A percentile compares a stretch with the other conserved stretches of the same genome.
phyloP scores from a whole-genome alignment of 2,113 vertebrate genomes.

The Argyrosomus japonicus region DNA sequence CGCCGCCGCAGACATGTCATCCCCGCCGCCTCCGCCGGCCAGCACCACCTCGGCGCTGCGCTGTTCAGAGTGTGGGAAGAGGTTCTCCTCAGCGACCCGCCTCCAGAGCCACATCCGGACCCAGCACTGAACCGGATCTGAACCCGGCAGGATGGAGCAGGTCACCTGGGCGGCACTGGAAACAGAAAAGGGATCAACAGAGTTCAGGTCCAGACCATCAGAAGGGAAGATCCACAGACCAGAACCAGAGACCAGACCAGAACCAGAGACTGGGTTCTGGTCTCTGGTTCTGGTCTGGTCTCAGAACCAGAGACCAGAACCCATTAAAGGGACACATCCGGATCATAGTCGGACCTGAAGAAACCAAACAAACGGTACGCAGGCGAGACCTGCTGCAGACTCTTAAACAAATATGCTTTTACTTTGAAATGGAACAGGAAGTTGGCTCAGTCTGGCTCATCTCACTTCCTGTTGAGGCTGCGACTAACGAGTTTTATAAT shows the following conservation, averaged over 20 bases:
- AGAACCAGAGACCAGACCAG: not conserved
- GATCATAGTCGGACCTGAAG: not conserved
- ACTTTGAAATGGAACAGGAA: constrained; percentile 10
- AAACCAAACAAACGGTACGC: not conserved
- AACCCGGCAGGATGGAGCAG: not conserved
- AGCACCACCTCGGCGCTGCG: not conserved
- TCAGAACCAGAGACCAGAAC: not conserved
- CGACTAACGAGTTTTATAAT: too few relatives aligned
- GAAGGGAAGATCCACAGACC: not conserved
- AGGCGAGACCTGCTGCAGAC: not conserved
- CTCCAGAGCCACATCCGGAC: constrained; percentile 76
- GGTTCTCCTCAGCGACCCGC: constrained; percentile 76
- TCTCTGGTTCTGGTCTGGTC: too few relatives aligned
- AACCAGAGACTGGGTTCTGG: not conserved
- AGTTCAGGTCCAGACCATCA: not conserved
- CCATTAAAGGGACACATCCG: not conserved
- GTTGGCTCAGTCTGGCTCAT: not conserved
- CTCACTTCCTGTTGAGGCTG: too few relatives aligned
- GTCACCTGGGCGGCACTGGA: not conserved
- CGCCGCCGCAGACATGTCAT: not conserved
- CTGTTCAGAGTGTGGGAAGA: constrained; percentile 79
- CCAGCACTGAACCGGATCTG: constrained; percentile 66
- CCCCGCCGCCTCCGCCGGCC: constrained; percentile 17
- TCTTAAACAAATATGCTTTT: not conserved
- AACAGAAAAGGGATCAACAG: not conserved